Evolutionary conservation across 2,113 vertebrate genomes (phyloP).

Genomic region (Pterophyllum scalare): DNA sequence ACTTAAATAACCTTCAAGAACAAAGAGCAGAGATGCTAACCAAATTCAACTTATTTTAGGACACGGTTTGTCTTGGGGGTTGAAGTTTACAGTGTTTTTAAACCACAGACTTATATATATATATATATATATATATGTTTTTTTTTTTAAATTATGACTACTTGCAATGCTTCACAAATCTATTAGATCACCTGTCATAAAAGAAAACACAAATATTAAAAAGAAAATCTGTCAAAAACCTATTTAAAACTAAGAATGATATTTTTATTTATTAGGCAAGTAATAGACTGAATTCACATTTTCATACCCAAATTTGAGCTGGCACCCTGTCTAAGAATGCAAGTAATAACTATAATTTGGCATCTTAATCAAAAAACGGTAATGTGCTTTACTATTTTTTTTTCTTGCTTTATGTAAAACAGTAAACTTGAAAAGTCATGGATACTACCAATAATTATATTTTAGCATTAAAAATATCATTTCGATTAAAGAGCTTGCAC

Average conservation of each 20-base stretch:
- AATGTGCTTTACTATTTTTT: not conserved
- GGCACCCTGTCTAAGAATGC: not conserved
- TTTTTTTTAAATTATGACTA: not conserved
- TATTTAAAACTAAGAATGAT: not conserved
- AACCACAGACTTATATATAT: too few relatives aligned
- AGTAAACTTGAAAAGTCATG: not conserved
- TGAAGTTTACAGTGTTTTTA: not conserved
- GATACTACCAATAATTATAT: not conserved
- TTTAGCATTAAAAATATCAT: not conserved
- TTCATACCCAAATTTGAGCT: not conserved
- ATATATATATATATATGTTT: not conserved
- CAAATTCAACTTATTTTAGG: not conserved
- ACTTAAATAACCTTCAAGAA: not conserved
- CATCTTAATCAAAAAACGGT: not conserved
- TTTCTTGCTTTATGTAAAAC: not conserved
- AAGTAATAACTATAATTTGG: not conserved
- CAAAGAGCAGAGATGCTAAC: conserved; percentile 2
- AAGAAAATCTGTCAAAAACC: not conserved
- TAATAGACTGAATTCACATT: not conserved
- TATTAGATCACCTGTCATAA: not conserved
- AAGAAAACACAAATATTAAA: too few relatives aligned
- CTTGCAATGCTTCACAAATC: not conserved
- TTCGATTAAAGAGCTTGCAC: not conserved
- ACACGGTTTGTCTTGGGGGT: not conserved
- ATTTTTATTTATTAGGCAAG: not conserved